A percentile compares a stretch with the other conserved stretches of the same genome.
phyloP scores from a whole-genome alignment of 1,140 invertebrate species.

The Drusus annulatus region DNA sequence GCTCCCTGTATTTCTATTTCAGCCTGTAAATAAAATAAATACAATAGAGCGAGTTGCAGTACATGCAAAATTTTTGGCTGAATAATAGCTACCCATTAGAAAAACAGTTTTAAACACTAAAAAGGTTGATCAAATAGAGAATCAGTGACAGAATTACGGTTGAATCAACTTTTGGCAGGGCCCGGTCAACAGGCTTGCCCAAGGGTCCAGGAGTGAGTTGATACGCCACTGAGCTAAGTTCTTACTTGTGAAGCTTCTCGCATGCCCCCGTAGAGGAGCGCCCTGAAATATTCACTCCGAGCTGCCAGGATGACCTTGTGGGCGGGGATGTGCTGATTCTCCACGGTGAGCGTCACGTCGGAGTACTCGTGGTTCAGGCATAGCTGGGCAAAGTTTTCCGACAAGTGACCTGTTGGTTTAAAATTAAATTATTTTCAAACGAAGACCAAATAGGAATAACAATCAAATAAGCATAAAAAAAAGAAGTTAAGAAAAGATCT shows the following conservation, averaged over 20 bases:
- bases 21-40: slow-evolving; percentile 66
- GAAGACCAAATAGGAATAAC: no score
- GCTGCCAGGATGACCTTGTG: slow-evolving; percentile 92
- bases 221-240: not conserved
- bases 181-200: no score
- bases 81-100: no score
- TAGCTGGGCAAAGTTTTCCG: slow-evolving; percentile 86
- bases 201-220: no score
- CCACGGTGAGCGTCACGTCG: slow-evolving; percentile 92
- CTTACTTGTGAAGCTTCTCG: slow-evolving; percentile 84
- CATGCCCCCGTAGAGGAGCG: slow-evolving; percentile 92
- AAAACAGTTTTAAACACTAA: no score
- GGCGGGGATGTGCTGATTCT: slow-evolving; percentile 85
- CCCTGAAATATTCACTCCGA: slow-evolving; percentile 94
- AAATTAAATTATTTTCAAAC: not conserved
- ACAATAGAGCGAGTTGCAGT: not conserved
- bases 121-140: no score
- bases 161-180: no score
- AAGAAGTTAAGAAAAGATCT: no score
- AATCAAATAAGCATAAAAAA: no score
- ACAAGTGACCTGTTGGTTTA: slow-evolving; percentile 70
- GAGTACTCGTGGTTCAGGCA: slow-evolving; percentile 91
- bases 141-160: no score
- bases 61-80: no score
- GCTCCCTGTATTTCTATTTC: slow-evolving; percentile 91